Evolutionary conservation across 2,113 vertebrate genomes (phyloP).

Genomic region (Procavia capensis): DNA sequence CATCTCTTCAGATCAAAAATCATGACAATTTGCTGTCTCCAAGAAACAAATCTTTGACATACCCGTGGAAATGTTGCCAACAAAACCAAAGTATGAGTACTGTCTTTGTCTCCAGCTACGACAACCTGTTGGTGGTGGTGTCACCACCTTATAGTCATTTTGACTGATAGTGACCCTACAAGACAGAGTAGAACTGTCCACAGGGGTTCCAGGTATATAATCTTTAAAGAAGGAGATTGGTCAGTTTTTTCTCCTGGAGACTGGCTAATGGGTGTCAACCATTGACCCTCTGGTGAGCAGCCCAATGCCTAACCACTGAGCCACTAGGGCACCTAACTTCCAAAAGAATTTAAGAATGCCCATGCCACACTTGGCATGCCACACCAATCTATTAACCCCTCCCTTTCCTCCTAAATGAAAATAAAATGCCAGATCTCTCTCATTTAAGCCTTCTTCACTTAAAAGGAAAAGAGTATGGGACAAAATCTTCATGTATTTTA

Average conservation of each 20-base stretch:
- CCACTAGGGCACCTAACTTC: neutral
- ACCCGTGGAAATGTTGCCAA: neutral
- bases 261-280: too few relatives aligned
- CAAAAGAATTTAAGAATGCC: neutral
- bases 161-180: neutral
- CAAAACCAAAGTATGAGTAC: neutral
- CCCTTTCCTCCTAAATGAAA: neutral
- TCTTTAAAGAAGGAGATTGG: neutral
- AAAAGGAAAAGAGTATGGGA: neutral
- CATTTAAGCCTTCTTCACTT: neutral
- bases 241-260: neutral
- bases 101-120: neutral
- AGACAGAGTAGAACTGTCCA: neutral
- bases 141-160: neutral
- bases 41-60: neutral
- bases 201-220: neutral
- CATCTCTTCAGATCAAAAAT: neutral
- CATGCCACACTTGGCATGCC: too few relatives aligned
- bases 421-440: conserved; percentile 34
- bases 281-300: neutral
- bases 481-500: neutral
- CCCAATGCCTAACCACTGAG: neutral
- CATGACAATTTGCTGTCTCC: neutral
- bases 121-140: neutral
- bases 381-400: neutral